phyloP scores from a whole-genome alignment of 64 coral and sea anemone genomes.

The Montipora cactus region DNA sequence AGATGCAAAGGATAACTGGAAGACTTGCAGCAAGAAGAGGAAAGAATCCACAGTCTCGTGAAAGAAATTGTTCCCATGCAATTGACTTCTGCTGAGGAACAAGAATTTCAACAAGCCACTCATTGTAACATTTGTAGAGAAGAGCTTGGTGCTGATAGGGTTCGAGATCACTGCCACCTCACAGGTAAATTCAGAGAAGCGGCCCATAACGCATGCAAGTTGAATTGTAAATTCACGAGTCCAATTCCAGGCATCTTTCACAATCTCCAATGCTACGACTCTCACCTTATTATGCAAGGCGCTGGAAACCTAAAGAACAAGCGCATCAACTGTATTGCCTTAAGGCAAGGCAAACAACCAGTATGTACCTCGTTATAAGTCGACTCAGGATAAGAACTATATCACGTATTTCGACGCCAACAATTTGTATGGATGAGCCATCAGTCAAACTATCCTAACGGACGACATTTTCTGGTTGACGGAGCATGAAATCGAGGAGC shows the following conservation, averaged over 20 bases:
- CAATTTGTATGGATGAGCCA: neutral
- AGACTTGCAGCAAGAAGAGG: slow-evolving; percentile 25
- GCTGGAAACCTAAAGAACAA: slow-evolving; percentile 16
- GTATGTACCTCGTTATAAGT: too few species aligned
- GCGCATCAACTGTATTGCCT: slow-evolving; percentile 20
- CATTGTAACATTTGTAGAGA: slow-evolving; percentile 57
- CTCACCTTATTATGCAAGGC: neutral
- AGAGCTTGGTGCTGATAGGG: too few species aligned
- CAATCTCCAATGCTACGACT: neutral
- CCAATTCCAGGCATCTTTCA: too few species aligned
- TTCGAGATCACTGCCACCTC: too few species aligned
- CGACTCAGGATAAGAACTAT: too few species aligned
- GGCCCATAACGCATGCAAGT: neutral
- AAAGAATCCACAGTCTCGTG: slow-evolving; percentile 16
- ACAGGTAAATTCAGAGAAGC: too few species aligned
- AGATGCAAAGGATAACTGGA: slow-evolving; percentile 65
- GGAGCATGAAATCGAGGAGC: too few species aligned
- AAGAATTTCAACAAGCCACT: slow-evolving; percentile 38
- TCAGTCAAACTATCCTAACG: neutral
- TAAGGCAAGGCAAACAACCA: too few species aligned
- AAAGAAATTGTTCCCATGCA: too few species aligned
- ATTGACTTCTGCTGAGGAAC: neutral
- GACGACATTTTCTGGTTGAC: neutral
- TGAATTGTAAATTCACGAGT: too few species aligned
- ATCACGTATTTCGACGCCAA: neutral